phyloP scores from a whole-genome alignment of 1,140 invertebrate genomes.

The Andricus grossulariae region DNA sequence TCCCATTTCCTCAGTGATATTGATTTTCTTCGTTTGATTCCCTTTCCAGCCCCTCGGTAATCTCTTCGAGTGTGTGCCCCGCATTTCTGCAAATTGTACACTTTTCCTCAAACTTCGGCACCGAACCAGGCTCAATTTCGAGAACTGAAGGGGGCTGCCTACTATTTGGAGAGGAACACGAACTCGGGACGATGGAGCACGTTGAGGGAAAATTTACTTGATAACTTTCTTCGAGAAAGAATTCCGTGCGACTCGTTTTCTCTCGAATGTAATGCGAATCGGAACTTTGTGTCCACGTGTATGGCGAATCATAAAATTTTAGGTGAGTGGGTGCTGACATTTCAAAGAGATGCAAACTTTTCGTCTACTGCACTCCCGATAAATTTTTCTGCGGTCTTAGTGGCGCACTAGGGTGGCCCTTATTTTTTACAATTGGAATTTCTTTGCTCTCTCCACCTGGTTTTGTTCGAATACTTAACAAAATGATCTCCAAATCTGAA shows the following conservation, averaged over 20 bases:
- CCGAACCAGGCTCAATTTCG: constrained; percentile 25
- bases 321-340: too few species aligned
- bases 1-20: constrained; percentile 49
- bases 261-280: constrained; percentile 1
- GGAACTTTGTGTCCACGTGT: constrained; percentile 6
- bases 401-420: too few species aligned
- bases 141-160: not conserved
- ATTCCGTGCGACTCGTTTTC: not conserved
- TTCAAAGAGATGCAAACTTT: too few species aligned
- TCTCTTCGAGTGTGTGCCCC: constrained; percentile 26
- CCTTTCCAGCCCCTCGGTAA: constrained; percentile 9
- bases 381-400: too few species aligned
- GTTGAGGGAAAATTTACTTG: constrained; percentile 21
- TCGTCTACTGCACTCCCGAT: too few species aligned
- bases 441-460: too few species aligned
- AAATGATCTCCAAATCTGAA: too few species aligned
- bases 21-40: constrained; percentile 22
- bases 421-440: too few species aligned
- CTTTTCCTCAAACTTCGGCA: constrained; percentile 18
- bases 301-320: not conserved
- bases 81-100: constrained; percentile 31
- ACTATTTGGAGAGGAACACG: constrained; percentile 21
- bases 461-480: too few species aligned
- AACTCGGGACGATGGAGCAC: constrained; percentile 25
- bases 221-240: constrained; percentile 16